Conservation (phyloP, 2,888 invertebrate species). For the Drosophila peninsularis region DNA sequence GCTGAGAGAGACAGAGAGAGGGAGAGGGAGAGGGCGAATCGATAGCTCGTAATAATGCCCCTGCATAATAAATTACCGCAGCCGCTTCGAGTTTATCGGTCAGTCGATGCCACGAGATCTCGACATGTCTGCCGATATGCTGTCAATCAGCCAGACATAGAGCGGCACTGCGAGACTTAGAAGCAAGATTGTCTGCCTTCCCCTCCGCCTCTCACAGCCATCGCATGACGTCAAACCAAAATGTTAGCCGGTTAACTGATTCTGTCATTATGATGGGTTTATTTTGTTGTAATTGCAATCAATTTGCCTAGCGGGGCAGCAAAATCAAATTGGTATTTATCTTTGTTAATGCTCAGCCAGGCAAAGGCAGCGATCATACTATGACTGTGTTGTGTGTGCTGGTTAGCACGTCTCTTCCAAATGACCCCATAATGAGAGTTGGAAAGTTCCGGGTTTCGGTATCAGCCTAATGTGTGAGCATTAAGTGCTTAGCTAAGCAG, state of each 20-base stretch:
- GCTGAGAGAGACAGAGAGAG: background rate
- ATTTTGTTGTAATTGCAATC: conserved; percentile 42
- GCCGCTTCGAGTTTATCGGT: conserved; percentile 60
- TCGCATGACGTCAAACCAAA: conserved; percentile 42
- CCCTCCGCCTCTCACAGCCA: background rate
- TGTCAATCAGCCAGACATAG: conserved; percentile 30
- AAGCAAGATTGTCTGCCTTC: conserved; percentile 15
- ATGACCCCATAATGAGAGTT: conserved; percentile 10
- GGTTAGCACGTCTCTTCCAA: conserved; percentile 4
- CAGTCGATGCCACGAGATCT: conserved; percentile 67
- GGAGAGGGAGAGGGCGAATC: conserved; percentile 20
- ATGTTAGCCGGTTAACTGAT: conserved; percentile 32
- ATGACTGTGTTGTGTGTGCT: background rate
- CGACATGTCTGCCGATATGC: conserved; percentile 65
- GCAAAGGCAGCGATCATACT: background rate
- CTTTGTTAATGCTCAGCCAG: background rate
- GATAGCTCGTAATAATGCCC: conserved; percentile 24
- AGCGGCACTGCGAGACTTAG: background rate
- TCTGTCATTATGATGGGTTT: conserved; percentile 40
- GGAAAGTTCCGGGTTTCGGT: conserved; percentile 11
- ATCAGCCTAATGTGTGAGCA: background rate
- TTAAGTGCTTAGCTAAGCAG: background rate
- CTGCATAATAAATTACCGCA: conserved; percentile 49
- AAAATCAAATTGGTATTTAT: conserved; percentile 22
- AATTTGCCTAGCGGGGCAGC: conserved; percentile 28